A percentile compares a stretch with the other conserved stretches of the same genome.
Evolutionary conservation across 2,113 vertebrate genomes (phyloP).

Genomic region (Heterotis niloticus): DNA sequence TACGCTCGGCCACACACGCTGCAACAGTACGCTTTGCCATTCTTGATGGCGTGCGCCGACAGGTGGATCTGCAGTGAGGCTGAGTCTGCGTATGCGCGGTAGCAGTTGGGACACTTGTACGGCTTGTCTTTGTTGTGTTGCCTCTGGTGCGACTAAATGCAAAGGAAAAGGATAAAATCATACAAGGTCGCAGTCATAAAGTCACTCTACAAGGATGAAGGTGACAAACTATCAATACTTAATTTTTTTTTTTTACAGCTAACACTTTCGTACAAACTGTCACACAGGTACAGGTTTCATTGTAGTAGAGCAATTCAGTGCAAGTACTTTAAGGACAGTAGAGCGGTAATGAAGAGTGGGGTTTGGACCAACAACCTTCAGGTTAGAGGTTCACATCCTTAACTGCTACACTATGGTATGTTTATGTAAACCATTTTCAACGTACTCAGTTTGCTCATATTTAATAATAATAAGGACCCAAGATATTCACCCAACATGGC

Average conservation of each 20-base stretch:
- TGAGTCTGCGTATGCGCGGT: conserved; percentile 95
- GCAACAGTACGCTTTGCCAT: conserved; percentile 97
- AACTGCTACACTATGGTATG: too few species aligned
- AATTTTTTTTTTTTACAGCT: too few species aligned
- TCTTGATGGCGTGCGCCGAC: conserved; percentile 94
- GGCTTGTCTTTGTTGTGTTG: conserved; percentile 99
- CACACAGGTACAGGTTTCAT: background rate
- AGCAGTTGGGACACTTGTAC: conserved; percentile 99
- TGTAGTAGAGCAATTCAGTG: too few species aligned
- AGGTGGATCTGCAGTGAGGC: conserved; percentile 98
- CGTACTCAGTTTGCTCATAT: too few species aligned
- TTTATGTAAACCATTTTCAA: too few species aligned
- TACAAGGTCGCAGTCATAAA: background rate
- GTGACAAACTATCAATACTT: background rate
- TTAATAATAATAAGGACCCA: background rate
- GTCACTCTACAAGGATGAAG: background rate
- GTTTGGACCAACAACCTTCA: too few species aligned
- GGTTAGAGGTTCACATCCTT: too few species aligned
- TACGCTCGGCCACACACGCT: conserved; percentile 98
- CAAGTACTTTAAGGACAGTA: too few species aligned
- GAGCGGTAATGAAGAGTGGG: too few species aligned
- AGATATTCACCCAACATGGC: background rate
- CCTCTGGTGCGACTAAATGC: conserved; percentile 89
- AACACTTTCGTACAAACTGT: background rate
- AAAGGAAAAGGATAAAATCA: background rate